Conservation (phyloP, 2,113 vertebrate genomes). For the Cryptomyrus ogoouensis region DNA sequence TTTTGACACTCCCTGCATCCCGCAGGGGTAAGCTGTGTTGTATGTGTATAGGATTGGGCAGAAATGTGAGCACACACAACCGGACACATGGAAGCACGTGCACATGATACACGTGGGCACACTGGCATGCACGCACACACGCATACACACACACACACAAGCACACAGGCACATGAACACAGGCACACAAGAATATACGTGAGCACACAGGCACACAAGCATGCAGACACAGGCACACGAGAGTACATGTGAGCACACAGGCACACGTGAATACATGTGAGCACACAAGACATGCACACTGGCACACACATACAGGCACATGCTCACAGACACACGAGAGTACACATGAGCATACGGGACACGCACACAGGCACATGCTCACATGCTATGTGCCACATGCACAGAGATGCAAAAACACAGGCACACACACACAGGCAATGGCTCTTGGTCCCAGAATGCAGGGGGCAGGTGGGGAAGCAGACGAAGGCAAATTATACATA, state of each 20-base stretch:
- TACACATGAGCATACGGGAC: background rate
- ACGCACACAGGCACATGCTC: background rate
- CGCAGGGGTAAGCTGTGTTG: background rate
- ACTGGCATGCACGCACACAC: too few relatives aligned
- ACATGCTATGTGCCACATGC: background rate
- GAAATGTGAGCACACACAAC: background rate
- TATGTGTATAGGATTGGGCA: background rate
- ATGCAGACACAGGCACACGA: too few relatives aligned
- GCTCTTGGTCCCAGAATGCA: background rate
- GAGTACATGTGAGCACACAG: too few relatives aligned
- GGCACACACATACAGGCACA: background rate
- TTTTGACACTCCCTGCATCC: background rate
- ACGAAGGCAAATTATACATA: background rate
- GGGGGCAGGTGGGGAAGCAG: slow-evolving; percentile 15
- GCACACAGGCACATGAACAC: slow-evolving; percentile 10
- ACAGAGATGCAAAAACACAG: too few relatives aligned
- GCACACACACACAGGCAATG: background rate
- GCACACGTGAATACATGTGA: background rate
- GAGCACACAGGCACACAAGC: slow-evolving; percentile 2
- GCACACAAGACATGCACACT: slow-evolving; percentile 1
- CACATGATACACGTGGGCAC: background rate
- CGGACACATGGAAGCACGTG: background rate
- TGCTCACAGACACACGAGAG: background rate
- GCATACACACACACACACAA: background rate
- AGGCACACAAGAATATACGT: too few relatives aligned